These are phyloP conservation scores for Gryllus bimaculatus DNA, from an alignment of 1,140 invertebrate genomes.

Conservation along the genomic window DNA sequence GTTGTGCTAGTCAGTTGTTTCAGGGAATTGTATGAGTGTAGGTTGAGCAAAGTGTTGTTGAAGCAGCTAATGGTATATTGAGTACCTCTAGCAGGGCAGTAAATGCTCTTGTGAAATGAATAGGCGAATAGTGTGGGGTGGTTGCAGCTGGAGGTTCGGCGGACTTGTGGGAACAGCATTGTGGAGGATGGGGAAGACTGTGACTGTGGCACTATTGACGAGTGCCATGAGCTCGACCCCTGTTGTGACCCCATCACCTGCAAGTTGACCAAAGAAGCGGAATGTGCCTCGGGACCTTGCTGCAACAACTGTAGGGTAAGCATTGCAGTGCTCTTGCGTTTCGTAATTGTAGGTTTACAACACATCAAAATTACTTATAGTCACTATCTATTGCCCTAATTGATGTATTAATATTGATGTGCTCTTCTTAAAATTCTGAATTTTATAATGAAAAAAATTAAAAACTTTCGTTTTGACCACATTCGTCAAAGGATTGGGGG, in stretches of 20 bases:
- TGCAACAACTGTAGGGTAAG: constrained; percentile 83
- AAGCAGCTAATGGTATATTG: background rate
- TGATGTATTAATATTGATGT: too few relatives aligned
- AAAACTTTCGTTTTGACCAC: too few relatives aligned
- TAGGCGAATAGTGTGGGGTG: constrained; percentile 32
- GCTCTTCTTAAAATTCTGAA: too few relatives aligned
- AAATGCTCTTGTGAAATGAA: background rate
- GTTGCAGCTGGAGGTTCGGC: constrained; percentile 63
- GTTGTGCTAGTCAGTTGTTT: background rate
- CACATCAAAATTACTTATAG: too few relatives aligned
- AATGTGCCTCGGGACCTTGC: constrained; percentile 86
- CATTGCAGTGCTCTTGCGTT: background rate
- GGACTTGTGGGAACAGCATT: constrained; percentile 82
- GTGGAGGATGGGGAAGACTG: constrained; percentile 95
- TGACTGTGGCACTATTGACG: constrained; percentile 76
- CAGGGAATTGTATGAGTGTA: background rate
- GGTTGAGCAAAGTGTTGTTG: background rate
- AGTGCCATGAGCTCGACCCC: constrained; percentile 71
- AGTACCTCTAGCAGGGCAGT: background rate
- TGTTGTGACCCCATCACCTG: constrained; percentile 91
- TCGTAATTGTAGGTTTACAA: too few relatives aligned
- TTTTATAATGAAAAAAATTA: too few relatives aligned
- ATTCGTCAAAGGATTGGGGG: too few relatives aligned
- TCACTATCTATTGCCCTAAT: too few relatives aligned
- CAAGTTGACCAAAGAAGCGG: constrained; percentile 77